Evolutionary conservation across 2,113 vertebrate species (phyloP).

Genomic region (Zosterops borbonicus): DNA sequence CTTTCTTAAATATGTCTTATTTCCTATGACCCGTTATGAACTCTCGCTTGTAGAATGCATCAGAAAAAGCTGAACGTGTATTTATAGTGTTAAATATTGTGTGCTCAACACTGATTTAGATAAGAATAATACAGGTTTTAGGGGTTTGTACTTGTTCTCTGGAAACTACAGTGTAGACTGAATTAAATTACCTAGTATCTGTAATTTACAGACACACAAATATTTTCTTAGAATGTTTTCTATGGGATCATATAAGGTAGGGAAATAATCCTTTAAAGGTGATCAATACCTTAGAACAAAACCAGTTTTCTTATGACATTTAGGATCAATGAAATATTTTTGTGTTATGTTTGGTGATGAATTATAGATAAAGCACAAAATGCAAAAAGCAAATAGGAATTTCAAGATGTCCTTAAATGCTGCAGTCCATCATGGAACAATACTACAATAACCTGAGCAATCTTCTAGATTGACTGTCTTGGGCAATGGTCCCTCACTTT

Average conservation of each 20-base stretch:
- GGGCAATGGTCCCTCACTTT: slow-evolving; percentile 34
- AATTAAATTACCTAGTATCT: slow-evolving; percentile 70
- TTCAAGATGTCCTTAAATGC: slow-evolving; percentile 61
- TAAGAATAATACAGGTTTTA: slow-evolving; percentile 46
- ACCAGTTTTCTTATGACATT: slow-evolving; percentile 49
- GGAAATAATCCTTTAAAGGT: slow-evolving; percentile 11
- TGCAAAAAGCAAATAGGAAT: slow-evolving; percentile 31
- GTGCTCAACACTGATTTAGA: slow-evolving; percentile 51
- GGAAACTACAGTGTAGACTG: slow-evolving; percentile 75
- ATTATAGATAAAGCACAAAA: slow-evolving; percentile 57
- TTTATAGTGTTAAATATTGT: slow-evolving; percentile 63
- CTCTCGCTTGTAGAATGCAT: slow-evolving; percentile 38
- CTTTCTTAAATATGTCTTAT: background rate
- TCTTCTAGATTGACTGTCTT: slow-evolving; percentile 43
- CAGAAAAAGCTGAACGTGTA: slow-evolving; percentile 12
- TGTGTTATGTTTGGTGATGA: slow-evolving; percentile 37
- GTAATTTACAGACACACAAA: slow-evolving; percentile 75
- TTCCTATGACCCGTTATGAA: background rate
- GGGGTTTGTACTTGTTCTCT: slow-evolving; percentile 77
- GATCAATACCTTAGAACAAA: slow-evolving; percentile 50
- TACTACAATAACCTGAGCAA: slow-evolving; percentile 30
- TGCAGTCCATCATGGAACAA: slow-evolving; percentile 54
- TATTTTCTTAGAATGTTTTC: slow-evolving; percentile 78
- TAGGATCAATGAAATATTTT: slow-evolving; percentile 42
- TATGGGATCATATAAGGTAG: slow-evolving; percentile 56